A percentile compares a stretch with the other conserved stretches of the same genome.
Conservation (phyloP, 2,888 invertebrate species). For the Tenthredo amoena region DNA sequence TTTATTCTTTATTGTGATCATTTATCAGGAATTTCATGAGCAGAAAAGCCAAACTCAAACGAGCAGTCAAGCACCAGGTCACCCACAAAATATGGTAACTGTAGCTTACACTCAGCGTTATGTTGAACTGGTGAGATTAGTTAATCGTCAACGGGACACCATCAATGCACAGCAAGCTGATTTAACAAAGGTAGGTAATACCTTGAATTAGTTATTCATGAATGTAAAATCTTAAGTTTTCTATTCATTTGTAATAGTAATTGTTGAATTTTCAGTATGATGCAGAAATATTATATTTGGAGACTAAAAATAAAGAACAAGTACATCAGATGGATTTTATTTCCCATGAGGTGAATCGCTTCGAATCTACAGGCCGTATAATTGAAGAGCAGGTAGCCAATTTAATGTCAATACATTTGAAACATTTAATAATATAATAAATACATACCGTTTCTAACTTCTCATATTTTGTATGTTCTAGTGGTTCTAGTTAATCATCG, state of each 20-base stretch:
- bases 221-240: constrained; percentile 53
- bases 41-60: constrained; percentile 70
- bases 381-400: constrained; percentile 90
- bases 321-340: constrained; percentile 91
- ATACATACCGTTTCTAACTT: background rate
- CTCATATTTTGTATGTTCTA: background rate
- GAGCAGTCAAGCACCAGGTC: constrained; percentile 70
- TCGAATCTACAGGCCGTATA: constrained; percentile 88
- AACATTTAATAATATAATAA: background rate
- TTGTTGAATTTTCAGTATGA: constrained; percentile 83
- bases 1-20: constrained; percentile 44
- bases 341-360: constrained; percentile 89
- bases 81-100: constrained; percentile 74
- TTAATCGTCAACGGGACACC: constrained; percentile 95
- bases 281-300: constrained; percentile 95
- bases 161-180: constrained; percentile 94
- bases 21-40: constrained; percentile 73
- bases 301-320: constrained; percentile 92
- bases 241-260: constrained; percentile 40
- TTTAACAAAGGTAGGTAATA: constrained; percentile 87
- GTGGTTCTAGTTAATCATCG: background rate
- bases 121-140: constrained; percentile 89
- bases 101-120: constrained; percentile 77
- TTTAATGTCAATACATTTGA: background rate
- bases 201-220: constrained; percentile 25